Percentiles rank a stretch among this genome's conserved stretches.
Conservation (phyloP, 2,113 vertebrate genomes). For the Morone saxatilis region DNA sequence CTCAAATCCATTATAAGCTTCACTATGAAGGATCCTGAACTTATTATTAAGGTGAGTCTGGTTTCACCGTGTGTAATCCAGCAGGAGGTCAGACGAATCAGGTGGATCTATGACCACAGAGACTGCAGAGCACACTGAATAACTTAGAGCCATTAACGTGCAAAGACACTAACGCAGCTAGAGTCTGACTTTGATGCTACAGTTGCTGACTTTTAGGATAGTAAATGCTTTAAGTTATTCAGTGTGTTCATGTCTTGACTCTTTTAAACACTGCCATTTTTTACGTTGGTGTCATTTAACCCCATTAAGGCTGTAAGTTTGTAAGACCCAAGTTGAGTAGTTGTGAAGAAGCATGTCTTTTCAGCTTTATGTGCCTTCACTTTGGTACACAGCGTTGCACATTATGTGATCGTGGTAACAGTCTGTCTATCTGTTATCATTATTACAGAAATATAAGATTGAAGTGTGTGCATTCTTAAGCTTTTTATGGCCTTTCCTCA, state of each 20-base stretch:
- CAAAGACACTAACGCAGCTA: not conserved
- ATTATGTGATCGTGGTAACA: not conserved
- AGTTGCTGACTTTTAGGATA: not conserved
- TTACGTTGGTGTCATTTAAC: not conserved
- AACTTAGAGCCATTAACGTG: not conserved
- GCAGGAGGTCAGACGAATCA: not conserved
- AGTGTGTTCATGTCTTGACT: not conserved
- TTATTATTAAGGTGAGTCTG: constrained; percentile 2
- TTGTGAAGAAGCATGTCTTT: not conserved
- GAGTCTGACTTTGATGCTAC: not conserved
- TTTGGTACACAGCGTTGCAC: not conserved
- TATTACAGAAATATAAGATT: not conserved
- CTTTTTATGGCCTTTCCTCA: constrained; percentile 44
- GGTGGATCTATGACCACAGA: not conserved
- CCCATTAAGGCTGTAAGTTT: not conserved
- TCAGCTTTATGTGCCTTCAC: not conserved
- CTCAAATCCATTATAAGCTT: constrained; percentile 51
- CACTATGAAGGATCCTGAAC: constrained; percentile 12
- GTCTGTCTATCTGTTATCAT: not conserved
- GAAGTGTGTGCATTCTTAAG: constrained; percentile 11
- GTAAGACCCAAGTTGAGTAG: not conserved
- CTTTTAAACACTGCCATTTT: not conserved
- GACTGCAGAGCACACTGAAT: not conserved
- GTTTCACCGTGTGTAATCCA: constrained; percentile 23
- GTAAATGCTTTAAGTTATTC: not conserved